Percentiles rank a stretch among this genome's conserved stretches.
Conservation (phyloP, 2,113 vertebrate species). For the Tupaia chinensis region DNA sequence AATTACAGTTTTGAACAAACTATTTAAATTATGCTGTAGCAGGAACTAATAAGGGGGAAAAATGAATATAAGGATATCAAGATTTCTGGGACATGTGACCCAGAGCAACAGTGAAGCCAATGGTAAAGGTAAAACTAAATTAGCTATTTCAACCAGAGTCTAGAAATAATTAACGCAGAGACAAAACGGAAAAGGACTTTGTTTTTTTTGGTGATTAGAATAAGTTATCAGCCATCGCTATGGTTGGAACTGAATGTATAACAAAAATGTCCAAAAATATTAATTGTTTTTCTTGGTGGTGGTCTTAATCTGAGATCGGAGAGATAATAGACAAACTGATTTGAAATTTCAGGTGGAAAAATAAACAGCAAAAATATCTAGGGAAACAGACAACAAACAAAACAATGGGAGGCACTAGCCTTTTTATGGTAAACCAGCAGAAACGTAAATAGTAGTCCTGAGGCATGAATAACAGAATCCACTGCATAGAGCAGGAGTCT, state of each 20-base stretch:
- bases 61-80: not conserved
- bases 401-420: not conserved
- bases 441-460: not conserved
- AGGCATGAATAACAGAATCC: not conserved
- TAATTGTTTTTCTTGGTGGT: not conserved
- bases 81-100: not conserved
- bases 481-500: not conserved
- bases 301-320: not conserved
- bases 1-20: conserved; percentile 34
- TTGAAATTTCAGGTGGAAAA: conserved; percentile 2
- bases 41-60: not conserved
- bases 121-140: not conserved
- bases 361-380: not conserved
- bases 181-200: not conserved
- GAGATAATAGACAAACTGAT: not conserved
- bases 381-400: not conserved
- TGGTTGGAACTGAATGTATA: not conserved
- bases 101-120: not conserved
- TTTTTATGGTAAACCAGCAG: not conserved
- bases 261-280: not conserved
- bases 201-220: not conserved
- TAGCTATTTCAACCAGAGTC: not conserved
- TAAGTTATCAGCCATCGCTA: not conserved
- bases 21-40: not conserved
- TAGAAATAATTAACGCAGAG: conserved; percentile 20